Base-by-base conservation (phyloP, 2,797 vertebrate genomes). In the Chaetodon trifasciatus region DNA sequence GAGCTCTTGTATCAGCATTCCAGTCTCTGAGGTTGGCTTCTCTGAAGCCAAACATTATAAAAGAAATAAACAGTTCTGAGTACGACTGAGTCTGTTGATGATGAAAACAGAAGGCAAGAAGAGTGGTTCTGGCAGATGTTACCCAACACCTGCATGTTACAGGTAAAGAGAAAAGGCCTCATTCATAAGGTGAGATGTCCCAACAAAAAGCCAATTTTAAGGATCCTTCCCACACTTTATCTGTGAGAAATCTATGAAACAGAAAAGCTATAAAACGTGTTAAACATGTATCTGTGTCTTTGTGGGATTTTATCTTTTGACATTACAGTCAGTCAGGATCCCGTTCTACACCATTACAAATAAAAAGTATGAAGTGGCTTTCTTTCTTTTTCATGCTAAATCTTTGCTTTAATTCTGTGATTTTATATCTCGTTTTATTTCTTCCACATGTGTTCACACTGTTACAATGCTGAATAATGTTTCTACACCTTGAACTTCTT, bases 51-150 rank as follows among this genome's bases (percentile, higher is more conserved):
- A 71, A 44, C 69, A 53, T 86, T 75, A 82, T 83, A 65, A 84
- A 71, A 86, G 42, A 83, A 95, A 93, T 93, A 95, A 94, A 93
- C 82, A 64, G 63, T 82, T 88, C 90, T 89, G 65, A 88, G 83
- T 64, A 68, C 19, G 77, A 44, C 55, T 90, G 50, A 79, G 79
- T 81, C 58, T 82, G 23, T 89, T 75, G 6, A 10, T 84, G 16
- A 32, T 58, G 10, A 19, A 58, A 47, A 67, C 4, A 0, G 5
- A 58, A 6, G 2, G 39, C 57, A 28, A 10, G 16, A 56, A 3
- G 10, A 32, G 0, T 35, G 40, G 67, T n/a, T 67, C 44, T 66
- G 13, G 49, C 10, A 8, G 39, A 52, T 47, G 21, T 50, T 47
- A 21, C 9, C 28, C 35, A 50, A 44, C 28, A 46, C 8, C 16